These are phyloP conservation scores for Poeciliopsis turrubarensis DNA, from an alignment of 2,113 vertebrate genomes.

Conservation along the genomic window DNA sequence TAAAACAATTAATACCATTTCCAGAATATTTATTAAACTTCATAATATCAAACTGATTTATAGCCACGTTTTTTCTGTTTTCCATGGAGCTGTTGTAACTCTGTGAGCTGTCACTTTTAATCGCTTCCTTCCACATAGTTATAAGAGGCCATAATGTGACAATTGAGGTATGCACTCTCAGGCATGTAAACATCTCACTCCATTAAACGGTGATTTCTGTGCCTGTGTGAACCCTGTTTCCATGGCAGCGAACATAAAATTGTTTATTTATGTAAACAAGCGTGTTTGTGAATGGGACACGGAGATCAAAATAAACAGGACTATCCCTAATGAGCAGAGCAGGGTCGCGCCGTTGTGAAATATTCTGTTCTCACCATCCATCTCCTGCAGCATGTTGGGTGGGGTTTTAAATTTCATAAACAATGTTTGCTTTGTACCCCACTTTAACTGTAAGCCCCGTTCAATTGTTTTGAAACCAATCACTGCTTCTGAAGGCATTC, in stretches of 20 bases:
- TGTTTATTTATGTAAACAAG: constrained; percentile 72
- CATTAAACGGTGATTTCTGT: constrained; percentile 50
- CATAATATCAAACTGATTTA: not conserved
- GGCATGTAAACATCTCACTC: constrained; percentile 60
- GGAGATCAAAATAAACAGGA: constrained; percentile 59
- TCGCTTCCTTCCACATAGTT: constrained; percentile 27
- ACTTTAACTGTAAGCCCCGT: constrained; percentile 28
- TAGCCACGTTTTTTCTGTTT: constrained; percentile 13
- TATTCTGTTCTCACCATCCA: constrained; percentile 22
- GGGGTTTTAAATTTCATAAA: constrained; percentile 34
- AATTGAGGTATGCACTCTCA: constrained; percentile 52
- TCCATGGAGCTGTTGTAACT: constrained; percentile 2
- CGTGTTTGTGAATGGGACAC: constrained; percentile 62
- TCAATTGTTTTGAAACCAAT: constrained; percentile 52
- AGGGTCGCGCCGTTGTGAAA: constrained; percentile 4
- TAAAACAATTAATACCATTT: not conserved
- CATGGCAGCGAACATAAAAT: constrained; percentile 58
- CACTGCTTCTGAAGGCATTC: constrained; percentile 36
- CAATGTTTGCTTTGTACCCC: constrained; percentile 27
- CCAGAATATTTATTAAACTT: not conserved
- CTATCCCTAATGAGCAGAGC: constrained; percentile 34
- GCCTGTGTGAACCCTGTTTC: constrained; percentile 58
- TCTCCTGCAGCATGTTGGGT: constrained; percentile 7
- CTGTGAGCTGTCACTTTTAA: constrained; percentile 31
- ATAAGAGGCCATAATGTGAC: constrained; percentile 47